These are phyloP conservation scores for Halictus ligatus DNA, from an alignment of 2,888 invertebrate species.

Conservation along the genomic window DNA sequence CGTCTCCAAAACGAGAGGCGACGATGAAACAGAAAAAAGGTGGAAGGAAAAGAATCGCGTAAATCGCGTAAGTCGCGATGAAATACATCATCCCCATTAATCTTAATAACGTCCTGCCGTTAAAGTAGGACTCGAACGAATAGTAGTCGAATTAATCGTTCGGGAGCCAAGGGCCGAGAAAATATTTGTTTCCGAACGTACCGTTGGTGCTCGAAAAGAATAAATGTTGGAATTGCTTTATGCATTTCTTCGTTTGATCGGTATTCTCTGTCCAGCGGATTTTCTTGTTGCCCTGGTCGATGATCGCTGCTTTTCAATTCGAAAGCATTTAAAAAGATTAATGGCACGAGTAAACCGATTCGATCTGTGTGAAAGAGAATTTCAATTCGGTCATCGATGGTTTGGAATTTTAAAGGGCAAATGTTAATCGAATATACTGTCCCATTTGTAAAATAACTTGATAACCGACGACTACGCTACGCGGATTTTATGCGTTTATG, in stretches of 20 bases:
- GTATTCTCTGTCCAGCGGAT: not conserved
- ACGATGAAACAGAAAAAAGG: not conserved
- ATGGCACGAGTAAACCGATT: not conserved
- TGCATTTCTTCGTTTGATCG: not conserved
- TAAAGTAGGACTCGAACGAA: not conserved
- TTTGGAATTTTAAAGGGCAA: not conserved
- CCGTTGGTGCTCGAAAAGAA: not conserved
- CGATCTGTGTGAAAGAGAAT: not conserved
- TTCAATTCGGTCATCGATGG: not conserved
- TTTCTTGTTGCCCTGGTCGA: not conserved
- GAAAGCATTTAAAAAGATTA: not conserved
- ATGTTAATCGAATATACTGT: not conserved
- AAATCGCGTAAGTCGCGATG: constrained; percentile 3
- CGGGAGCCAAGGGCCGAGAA: too few relatives aligned
- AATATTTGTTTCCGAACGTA: not conserved
- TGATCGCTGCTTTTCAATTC: not conserved
- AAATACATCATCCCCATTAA: constrained; percentile 15
- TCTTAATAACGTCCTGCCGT: not conserved
- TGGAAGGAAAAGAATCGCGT: constrained; percentile 27
- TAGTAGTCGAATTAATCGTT: not conserved
- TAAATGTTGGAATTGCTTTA: not conserved
- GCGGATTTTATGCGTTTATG: not conserved
- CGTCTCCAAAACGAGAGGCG: constrained; percentile 20
- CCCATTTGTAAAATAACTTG: not conserved
- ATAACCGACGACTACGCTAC: not conserved